Evolutionary conservation across 2,797 vertebrate species (phyloP).

Genomic region (Sebastes iracundus): DNA sequence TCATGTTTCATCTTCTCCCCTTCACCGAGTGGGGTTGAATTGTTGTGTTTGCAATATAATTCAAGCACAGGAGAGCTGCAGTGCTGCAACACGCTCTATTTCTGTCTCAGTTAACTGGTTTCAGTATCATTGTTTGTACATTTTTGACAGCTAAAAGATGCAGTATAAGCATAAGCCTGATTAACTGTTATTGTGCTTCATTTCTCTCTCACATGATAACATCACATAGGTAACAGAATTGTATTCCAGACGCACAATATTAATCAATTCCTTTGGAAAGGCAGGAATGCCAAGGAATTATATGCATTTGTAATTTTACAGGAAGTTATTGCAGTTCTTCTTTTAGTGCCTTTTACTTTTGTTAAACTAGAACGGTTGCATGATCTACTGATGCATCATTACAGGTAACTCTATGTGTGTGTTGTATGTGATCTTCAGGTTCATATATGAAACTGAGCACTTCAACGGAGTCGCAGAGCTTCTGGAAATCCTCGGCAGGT

Average conservation of each 20-base stretch:
- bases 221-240: neutral
- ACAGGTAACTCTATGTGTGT: neutral
- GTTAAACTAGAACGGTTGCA: neutral
- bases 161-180: neutral
- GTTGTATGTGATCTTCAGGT: conserved; percentile 72
- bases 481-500: conserved; percentile 92
- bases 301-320: neutral
- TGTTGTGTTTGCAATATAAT: conserved; percentile 11
- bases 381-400: neutral
- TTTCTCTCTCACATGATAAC: neutral
- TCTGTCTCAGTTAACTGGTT: neutral
- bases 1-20: neutral
- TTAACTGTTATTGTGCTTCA: neutral
- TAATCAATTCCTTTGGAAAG: neutral
- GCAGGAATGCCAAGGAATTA: neutral
- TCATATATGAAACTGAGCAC: conserved; percentile 94
- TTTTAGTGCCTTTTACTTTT: neutral
- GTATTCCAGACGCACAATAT: neutral
- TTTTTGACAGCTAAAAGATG: conserved; percentile 9
- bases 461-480: conserved; percentile 93
- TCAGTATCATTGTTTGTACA: neutral
- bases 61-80: neutral
- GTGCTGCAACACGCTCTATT: neutral
- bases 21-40: neutral
- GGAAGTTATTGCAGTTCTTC: neutral